Conservation (phyloP, 2,113 vertebrate species). For the Nansenia antarctica region DNA sequence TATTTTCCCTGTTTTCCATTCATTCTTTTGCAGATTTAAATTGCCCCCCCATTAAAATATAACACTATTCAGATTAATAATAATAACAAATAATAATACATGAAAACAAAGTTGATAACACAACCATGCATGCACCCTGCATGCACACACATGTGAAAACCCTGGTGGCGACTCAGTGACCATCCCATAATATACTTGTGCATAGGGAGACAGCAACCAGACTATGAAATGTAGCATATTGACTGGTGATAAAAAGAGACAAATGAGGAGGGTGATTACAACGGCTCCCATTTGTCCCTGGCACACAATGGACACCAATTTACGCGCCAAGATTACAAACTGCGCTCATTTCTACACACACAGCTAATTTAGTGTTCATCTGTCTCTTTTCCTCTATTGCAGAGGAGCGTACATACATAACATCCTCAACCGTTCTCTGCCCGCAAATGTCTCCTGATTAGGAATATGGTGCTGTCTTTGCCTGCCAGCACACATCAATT, state of each 20-base stretch:
- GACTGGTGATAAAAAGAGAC: slow-evolving; percentile 46
- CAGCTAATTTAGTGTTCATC: slow-evolving; percentile 53
- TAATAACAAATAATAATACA: too few relatives aligned
- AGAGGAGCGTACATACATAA: slow-evolving; percentile 17
- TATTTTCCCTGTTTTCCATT: too few relatives aligned
- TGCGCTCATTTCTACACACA: slow-evolving; percentile 49
- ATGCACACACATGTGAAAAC: too few relatives aligned
- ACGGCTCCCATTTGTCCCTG: slow-evolving; percentile 35
- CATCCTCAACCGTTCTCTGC: not conserved
- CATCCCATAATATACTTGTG: too few relatives aligned
- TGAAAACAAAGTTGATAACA: too few relatives aligned
- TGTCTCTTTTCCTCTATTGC: slow-evolving; percentile 32
- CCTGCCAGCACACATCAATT: slow-evolving; percentile 36
- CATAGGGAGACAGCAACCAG: too few relatives aligned
- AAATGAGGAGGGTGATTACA: slow-evolving; percentile 49
- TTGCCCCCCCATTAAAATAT: too few relatives aligned
- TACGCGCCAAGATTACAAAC: slow-evolving; percentile 42
- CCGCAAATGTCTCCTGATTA: slow-evolving; percentile 29
- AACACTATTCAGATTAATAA: too few relatives aligned
- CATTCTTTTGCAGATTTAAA: too few relatives aligned
- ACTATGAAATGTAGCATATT: slow-evolving; percentile 30
- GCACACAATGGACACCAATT: slow-evolving; percentile 43
- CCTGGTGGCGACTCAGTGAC: too few relatives aligned
- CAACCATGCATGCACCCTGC: too few relatives aligned
- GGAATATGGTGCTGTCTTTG: slow-evolving; percentile 20